A percentile compares a stretch with the other conserved stretches of the same genome.
Evolutionary conservation across 2,113 vertebrate genomes (phyloP).

Genomic region (Vidua chalybeata): DNA sequence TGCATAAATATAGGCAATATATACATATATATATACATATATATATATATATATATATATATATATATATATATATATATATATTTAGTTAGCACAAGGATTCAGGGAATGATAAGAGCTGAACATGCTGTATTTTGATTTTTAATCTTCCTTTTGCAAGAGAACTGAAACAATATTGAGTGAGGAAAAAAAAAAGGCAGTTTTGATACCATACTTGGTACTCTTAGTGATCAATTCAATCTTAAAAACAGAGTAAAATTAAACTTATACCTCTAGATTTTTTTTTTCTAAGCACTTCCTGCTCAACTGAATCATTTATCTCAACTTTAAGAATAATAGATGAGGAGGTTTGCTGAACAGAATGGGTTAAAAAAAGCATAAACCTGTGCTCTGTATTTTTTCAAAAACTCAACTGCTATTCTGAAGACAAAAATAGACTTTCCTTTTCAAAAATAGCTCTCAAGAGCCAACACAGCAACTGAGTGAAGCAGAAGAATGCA

Average conservation of each 20-base stretch:
- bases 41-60: not conserved
- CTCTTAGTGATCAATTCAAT: not conserved
- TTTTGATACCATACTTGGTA: not conserved
- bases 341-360: not conserved
- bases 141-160: not conserved
- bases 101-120: not conserved
- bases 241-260: not conserved
- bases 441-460: slow-evolving; percentile 12
- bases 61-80: not conserved
- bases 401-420: not conserved
- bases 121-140: not conserved
- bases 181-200: accelerated
- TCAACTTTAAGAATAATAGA: not conserved
- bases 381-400: not conserved
- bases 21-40: not conserved
- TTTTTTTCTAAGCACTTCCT: not conserved
- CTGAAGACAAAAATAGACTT: slow-evolving; percentile 10
- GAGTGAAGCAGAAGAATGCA: not conserved
- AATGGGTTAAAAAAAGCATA: not conserved
- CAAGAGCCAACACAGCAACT: not conserved
- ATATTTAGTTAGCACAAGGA: not conserved
- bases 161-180: not conserved
- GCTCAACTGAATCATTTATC: not conserved
- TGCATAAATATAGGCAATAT: not conserved
- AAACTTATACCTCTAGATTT: not conserved